Conservation (phyloP, 2,797 vertebrate genomes). For the Coreius guichenoti region DNA sequence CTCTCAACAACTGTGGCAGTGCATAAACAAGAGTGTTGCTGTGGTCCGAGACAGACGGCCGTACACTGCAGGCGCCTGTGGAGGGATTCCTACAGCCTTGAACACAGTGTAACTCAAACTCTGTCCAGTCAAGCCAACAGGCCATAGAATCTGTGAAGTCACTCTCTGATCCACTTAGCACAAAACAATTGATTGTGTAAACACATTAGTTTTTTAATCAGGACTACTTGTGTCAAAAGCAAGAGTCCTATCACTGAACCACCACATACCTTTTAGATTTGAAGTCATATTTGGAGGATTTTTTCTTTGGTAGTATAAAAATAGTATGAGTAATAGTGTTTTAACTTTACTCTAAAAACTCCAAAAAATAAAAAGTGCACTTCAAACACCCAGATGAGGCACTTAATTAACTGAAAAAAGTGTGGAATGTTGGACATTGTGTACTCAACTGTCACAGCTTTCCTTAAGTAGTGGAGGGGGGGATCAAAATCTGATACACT, state of each 20-base stretch:
- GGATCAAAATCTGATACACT: no score
- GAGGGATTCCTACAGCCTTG: conserved; percentile 49
- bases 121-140: conserved; percentile 53
- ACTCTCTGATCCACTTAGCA: neutral
- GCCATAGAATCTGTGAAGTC: conserved; percentile 1
- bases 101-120: conserved; percentile 60
- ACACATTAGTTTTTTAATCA: neutral
- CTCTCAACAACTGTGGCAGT: conserved; percentile 85
- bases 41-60: conserved; percentile 74
- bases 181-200: neutral
- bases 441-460: no score
- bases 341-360: neutral
- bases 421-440: no score
- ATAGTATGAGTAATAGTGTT: neutral
- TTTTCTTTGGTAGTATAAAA: neutral
- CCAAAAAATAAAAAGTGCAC: no score
- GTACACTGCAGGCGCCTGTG: conserved; percentile 71
- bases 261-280: neutral
- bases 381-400: no score
- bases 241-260: neutral
- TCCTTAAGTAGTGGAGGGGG: no score
- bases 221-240: neutral
- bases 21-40: conserved; percentile 85
- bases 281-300: neutral
- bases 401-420: neutral